Evolutionary conservation across 23 tunicate genomes (phyloP), one percentile per base, ranked within the genome.

Genomic region (Oikopleura dioica): DNA sequence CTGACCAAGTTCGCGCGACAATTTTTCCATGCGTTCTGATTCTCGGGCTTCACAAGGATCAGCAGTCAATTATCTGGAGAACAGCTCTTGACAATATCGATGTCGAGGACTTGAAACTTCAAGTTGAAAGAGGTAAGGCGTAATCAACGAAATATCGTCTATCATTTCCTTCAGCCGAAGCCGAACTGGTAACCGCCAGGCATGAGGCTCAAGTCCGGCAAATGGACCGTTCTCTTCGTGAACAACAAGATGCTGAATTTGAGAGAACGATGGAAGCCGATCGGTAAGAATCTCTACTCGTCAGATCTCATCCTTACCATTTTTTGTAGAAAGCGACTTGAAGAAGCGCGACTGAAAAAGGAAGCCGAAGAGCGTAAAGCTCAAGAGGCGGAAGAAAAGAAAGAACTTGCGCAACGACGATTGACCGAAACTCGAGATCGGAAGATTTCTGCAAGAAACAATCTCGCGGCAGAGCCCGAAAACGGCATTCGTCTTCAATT

Each of bases 241-340:
- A 63, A 63, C 30, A 63, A 28, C 72, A 63, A 28, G 72, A 63
- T 63, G 26, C 26, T 16, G 72, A 63, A 63, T 63, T 63, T 63
- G 30, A 63, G 26, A 23, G 72, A 63, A 63, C 72, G 16, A 63
- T 63, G 72, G 72, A 63, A 16, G 33, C 30, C 33, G 72, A 63
- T 31, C 29, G n/a, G n/a, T n/a, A n/a, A n/a, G n/a, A n/a, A n/a
- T n/a, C n/a, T n/a, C n/a, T n/a, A n/a, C n/a, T n/a, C n/a, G n/a
- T n/a, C n/a, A n/a, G n/a, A n/a, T n/a, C n/a, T n/a, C n/a, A n/a
- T n/a, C n/a, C n/a, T n/a, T n/a, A n/a, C n/a, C n/a, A n/a, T n/a
- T n/a, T n/a, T n/a, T n/a, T n/a, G n/a, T n/a, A n/a, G 72, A 63
- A 63, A 28, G 26, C 72, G 72, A 21, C 29, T 63, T 4, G 32